These are phyloP conservation scores for Eubasilissa regina DNA, from an alignment of 1,140 invertebrate genomes.

Conservation along the genomic window DNA sequence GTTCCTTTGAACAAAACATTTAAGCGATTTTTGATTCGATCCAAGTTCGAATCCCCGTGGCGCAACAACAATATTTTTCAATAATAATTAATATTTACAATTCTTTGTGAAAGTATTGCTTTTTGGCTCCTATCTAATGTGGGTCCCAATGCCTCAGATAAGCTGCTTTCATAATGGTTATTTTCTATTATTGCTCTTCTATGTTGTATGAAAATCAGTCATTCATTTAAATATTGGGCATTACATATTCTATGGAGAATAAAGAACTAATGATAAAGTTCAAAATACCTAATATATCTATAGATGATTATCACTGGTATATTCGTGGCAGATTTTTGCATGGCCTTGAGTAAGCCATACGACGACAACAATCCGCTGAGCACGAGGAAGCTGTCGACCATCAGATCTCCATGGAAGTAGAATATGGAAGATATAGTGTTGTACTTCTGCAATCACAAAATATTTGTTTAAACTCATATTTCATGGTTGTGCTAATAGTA, in stretches of 20 bases:
- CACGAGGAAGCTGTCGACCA: conserved; percentile 79
- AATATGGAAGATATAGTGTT: conserved; percentile 61
- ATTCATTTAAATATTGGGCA: not conserved
- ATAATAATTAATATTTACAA: no score
- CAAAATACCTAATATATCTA: conserved; percentile 51
- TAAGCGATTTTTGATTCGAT: no score
- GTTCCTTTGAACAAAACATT: no score
- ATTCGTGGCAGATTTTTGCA: conserved; percentile 45
- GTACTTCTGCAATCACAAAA: conserved; percentile 29
- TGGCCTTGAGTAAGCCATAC: conserved; percentile 40
- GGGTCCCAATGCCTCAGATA: no score
- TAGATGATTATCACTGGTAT: conserved; percentile 38
- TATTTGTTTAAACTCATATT: not conserved
- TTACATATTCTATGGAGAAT: not conserved
- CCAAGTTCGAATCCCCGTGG: no score
- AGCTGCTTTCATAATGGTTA: no score
- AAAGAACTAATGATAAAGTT: not conserved
- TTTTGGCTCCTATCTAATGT: not conserved
- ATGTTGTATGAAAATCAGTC: not conserved
- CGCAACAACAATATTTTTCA: no score
- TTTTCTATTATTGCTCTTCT: no score
- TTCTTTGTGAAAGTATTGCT: not conserved
- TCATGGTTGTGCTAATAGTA: not conserved
- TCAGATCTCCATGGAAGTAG: conserved; percentile 74
- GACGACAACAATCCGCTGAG: conserved; percentile 70